Percentiles rank a stretch among this genome's conserved stretches.
Evolutionary conservation across 2,888 invertebrate genomes (phyloP).

Genomic region (Gastrophysa polygoni): DNA sequence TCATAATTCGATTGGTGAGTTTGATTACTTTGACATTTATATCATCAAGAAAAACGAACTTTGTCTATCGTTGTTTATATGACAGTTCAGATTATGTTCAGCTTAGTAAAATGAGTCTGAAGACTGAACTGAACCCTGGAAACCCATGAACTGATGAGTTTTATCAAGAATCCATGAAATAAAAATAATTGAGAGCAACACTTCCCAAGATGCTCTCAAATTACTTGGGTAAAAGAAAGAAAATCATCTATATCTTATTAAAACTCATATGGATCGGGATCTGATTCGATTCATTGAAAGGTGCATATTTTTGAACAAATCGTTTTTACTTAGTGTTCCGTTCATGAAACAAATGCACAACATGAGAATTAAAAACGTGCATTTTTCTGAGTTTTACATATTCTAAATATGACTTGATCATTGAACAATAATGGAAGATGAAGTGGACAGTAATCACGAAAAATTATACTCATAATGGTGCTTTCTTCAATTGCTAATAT

Average conservation of each 20-base stretch:
- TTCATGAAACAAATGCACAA: conserved; percentile 38
- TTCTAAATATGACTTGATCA: conserved; percentile 48
- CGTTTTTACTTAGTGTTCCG: conserved; percentile 20
- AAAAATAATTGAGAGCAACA: conserved; percentile 38
- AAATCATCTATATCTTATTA: conserved; percentile 19
- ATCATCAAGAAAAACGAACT: conserved; percentile 19
- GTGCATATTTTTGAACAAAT: conserved; percentile 39
- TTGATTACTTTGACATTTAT: conserved; percentile 9
- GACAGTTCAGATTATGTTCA: conserved; percentile 36
- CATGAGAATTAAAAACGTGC: conserved; percentile 37
- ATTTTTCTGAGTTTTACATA: conserved; percentile 45
- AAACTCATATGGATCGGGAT: conserved; percentile 34
- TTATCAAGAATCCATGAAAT: conserved; percentile 13
- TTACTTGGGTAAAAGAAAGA: conserved; percentile 41
- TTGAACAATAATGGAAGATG: conserved; percentile 48
- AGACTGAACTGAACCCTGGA: conserved; percentile 28
- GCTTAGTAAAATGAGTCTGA: conserved; percentile 31
- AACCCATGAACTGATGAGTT: conserved; percentile 29
- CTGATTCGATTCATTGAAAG: conserved; percentile 40
- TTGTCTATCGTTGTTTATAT: conserved; percentile 35
- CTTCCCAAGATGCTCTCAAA: conserved; percentile 46
- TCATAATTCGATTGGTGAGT: background rate
- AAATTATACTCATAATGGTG: conserved; percentile 54
- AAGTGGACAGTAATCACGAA: conserved; percentile 50
- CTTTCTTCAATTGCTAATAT: conserved; percentile 60